phyloP scores from a whole-genome alignment of 2,888 invertebrate species.

The Caenorhabditis drosophilae region DNA sequence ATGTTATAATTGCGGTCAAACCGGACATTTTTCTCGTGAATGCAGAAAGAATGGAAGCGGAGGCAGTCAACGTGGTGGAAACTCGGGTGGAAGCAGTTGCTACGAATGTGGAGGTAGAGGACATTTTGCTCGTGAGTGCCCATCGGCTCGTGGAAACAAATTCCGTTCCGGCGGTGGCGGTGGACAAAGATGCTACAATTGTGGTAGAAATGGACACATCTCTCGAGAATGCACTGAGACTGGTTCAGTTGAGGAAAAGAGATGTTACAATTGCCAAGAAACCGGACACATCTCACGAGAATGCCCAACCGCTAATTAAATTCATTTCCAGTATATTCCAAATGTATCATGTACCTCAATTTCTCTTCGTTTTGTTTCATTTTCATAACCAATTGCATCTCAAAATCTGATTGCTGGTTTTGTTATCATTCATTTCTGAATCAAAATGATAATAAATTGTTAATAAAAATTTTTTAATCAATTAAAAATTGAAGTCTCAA shows the following conservation, averaged over 20 bases:
- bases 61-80: slow-evolving; percentile 30
- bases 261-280: slow-evolving; percentile 85
- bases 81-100: slow-evolving; percentile 36
- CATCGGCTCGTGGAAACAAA: slow-evolving; percentile 38
- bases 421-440: slow-evolving; percentile 5
- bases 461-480: too few species aligned
- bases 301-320: slow-evolving; percentile 45
- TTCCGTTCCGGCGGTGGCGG: slow-evolving; percentile 39
- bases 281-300: slow-evolving; percentile 61
- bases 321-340: slow-evolving; percentile 9
- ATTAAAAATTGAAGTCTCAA: too few species aligned
- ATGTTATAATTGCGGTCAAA: slow-evolving; percentile 60
- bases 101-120: slow-evolving; percentile 57
- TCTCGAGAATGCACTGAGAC: slow-evolving; percentile 61
- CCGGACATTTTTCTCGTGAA: slow-evolving; percentile 65
- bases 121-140: slow-evolving; percentile 66
- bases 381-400: slow-evolving; percentile 19
- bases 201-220: slow-evolving; percentile 60
- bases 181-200: slow-evolving; percentile 60
- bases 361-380: slow-evolving; percentile 7
- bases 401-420: slow-evolving; percentile 30
- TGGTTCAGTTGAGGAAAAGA: slow-evolving; percentile 71
- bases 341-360: slow-evolving; percentile 21
- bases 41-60: slow-evolving; percentile 53
- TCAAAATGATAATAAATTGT: slow-evolving; percentile 24